Evolutionary conservation across 1,140 invertebrate species (phyloP).

Genomic region (Physella acuta): DNA sequence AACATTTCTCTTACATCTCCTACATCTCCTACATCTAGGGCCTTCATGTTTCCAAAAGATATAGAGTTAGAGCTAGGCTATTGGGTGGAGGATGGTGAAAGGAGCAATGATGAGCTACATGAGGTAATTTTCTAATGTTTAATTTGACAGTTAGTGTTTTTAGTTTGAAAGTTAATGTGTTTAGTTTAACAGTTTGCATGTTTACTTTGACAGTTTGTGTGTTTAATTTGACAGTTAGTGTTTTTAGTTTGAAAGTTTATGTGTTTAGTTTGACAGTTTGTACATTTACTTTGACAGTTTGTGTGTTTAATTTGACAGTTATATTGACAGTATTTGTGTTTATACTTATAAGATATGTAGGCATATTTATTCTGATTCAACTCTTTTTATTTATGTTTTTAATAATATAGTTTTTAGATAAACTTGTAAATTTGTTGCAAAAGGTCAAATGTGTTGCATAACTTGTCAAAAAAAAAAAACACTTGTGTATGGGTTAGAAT

Average conservation of each 20-base stretch:
- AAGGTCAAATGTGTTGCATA: too few species aligned
- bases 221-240: background rate
- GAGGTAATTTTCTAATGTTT: constrained; percentile 55
- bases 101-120: constrained; percentile 58
- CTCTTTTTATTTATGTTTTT: background rate
- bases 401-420: background rate
- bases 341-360: background rate
- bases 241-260: background rate
- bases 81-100: constrained; percentile 60
- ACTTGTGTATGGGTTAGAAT: too few species aligned
- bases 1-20: too few species aligned
- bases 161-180: background rate
- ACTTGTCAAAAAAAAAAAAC: too few species aligned
- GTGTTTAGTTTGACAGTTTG: background rate
- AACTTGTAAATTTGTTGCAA: too few species aligned
- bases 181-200: background rate
- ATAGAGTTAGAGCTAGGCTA: constrained; percentile 58
- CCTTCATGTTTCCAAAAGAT: constrained; percentile 58
- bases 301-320: background rate
- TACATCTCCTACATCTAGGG: too few species aligned
- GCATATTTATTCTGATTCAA: background rate
- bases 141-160: background rate
- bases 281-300: background rate
- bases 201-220: background rate
- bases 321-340: background rate